Conservation (phyloP, 2,797 vertebrate species). For the Parotocinclus haroldoi region DNA sequence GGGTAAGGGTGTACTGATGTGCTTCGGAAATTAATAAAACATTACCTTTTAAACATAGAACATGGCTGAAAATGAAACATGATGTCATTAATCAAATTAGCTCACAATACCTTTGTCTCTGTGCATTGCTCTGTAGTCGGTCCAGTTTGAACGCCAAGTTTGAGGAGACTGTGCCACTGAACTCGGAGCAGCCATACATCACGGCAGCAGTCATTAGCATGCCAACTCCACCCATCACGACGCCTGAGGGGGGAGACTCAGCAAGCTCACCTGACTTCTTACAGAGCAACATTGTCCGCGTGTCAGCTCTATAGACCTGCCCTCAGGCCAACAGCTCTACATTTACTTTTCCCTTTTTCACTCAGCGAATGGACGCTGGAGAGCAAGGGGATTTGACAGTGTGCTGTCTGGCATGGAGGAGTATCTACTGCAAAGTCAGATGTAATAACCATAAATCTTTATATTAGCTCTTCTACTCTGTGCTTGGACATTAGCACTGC, state of each 20-base stretch:
- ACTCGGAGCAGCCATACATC: conserved; percentile 85
- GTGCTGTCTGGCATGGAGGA: conserved; percentile 4
- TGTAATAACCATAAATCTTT: conserved; percentile 25
- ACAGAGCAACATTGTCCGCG: conserved; percentile 86
- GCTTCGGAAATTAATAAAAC: too few relatives aligned
- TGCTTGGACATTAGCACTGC: conserved; percentile 33
- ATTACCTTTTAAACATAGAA: too few relatives aligned
- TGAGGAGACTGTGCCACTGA: conserved; percentile 87
- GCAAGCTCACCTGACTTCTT: conserved; percentile 75
- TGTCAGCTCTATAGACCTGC: conserved; percentile 87
- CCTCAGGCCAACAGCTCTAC: background rate
- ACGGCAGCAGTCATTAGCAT: conserved; percentile 86
- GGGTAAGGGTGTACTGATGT: too few relatives aligned
- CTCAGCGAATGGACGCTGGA: conserved; percentile 31
- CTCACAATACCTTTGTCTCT: too few relatives aligned
- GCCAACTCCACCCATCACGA: conserved; percentile 78
- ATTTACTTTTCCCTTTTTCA: conserved; percentile 13
- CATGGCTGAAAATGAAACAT: too few relatives aligned
- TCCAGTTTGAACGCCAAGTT: conserved; percentile 92
- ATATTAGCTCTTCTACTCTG: conserved; percentile 32
- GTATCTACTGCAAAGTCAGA: background rate
- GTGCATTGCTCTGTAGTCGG: conserved; percentile 68
- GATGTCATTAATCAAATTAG: too few relatives aligned
- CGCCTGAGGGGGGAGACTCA: conserved; percentile 77
- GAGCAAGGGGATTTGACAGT: conserved; percentile 5